These are phyloP conservation scores for Dasypus novemcinctus DNA, from an alignment of 2,113 vertebrate species.

Conservation along the genomic window DNA sequence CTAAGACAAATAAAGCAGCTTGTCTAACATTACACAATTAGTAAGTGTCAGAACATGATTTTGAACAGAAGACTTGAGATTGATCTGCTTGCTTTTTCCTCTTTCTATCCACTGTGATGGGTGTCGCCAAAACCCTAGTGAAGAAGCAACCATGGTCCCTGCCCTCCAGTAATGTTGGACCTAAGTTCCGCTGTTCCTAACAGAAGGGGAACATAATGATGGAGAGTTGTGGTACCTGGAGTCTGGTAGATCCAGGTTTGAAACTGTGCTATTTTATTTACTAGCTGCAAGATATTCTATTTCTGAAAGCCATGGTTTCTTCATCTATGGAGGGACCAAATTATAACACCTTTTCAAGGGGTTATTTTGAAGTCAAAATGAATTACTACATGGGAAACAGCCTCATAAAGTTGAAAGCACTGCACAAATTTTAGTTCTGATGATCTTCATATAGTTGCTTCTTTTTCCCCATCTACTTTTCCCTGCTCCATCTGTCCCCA, in stretches of 20 bases:
- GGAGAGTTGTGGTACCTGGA: not conserved
- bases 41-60: not conserved
- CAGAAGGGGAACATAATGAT: not conserved
- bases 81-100: not conserved
- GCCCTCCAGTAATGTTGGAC: not conserved
- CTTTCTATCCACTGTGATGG: accelerated
- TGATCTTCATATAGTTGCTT: not conserved
- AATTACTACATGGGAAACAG: not conserved
- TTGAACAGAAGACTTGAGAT: not conserved
- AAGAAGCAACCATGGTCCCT: not conserved
- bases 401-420: not conserved
- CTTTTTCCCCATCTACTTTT: not conserved
- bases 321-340: not conserved
- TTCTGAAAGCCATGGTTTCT: not conserved
- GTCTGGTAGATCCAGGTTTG: not conserved
- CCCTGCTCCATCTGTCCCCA: not conserved
- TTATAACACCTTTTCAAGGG: not conserved
- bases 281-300: not conserved
- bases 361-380: not conserved
- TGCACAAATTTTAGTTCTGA: not conserved
- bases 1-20: not conserved
- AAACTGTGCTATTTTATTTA: not conserved
- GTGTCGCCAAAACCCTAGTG: accelerated
- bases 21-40: not conserved
- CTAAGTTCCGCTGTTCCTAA: not conserved